phyloP scores from a whole-genome alignment of 1,140 invertebrate species.

The Drosophila bocqueti region DNA sequence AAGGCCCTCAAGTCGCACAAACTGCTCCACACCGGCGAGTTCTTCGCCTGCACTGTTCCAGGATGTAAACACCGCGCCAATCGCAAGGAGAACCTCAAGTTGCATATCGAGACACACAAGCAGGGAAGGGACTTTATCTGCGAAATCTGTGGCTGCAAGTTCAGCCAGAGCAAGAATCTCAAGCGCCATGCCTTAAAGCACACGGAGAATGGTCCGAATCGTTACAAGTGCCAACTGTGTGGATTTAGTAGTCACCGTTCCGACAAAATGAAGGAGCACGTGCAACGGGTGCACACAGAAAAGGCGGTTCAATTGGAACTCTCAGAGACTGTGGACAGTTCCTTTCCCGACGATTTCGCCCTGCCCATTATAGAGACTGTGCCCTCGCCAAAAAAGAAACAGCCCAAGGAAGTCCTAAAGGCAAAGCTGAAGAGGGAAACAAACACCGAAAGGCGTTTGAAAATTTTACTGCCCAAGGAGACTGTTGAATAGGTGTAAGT shows the following conservation, averaged over 20 bases:
- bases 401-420: background rate
- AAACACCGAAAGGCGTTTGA: slow-evolving; percentile 54
- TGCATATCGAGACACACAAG: slow-evolving; percentile 87
- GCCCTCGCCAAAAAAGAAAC: slow-evolving; percentile 16
- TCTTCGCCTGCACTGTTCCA: slow-evolving; percentile 86
- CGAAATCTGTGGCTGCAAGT: slow-evolving; percentile 86
- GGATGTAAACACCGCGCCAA: slow-evolving; percentile 86
- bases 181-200: slow-evolving; percentile 86
- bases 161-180: slow-evolving; percentile 86
- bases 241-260: slow-evolving; percentile 86
- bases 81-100: slow-evolving; percentile 86
- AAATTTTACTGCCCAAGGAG: slow-evolving; percentile 57
- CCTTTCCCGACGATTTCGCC: slow-evolving; percentile 73
- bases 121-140: slow-evolving; percentile 86
- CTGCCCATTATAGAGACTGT: slow-evolving; percentile 53
- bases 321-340: slow-evolving; percentile 75
- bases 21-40: slow-evolving; percentile 86
- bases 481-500: slow-evolving; percentile 20
- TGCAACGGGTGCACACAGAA: slow-evolving; percentile 84
- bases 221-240: slow-evolving; percentile 85
- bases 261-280: slow-evolving; percentile 87
- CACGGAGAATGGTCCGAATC: slow-evolving; percentile 66
- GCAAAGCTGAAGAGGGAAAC: background rate
- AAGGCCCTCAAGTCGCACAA: slow-evolving; percentile 87
- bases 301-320: slow-evolving; percentile 83